These are phyloP conservation scores for Hypomecis atomaria DNA, from an alignment of 2,888 invertebrate genomes.

Conservation along the genomic window DNA sequence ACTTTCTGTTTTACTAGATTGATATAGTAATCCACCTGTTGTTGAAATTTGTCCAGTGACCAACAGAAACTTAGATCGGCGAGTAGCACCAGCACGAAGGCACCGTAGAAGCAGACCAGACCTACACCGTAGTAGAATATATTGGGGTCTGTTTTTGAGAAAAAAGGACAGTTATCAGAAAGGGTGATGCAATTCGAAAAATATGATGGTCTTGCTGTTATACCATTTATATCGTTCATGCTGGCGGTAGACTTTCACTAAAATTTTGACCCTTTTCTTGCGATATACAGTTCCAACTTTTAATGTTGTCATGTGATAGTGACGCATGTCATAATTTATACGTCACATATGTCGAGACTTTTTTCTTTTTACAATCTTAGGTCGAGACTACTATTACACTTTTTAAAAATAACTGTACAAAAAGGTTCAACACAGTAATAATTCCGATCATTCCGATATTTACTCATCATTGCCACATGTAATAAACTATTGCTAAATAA, in stretches of 20 bases:
- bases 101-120: slow-evolving; percentile 58
- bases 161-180: slow-evolving; percentile 65
- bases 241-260: slow-evolving; percentile 17
- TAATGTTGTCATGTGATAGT: slow-evolving; percentile 60
- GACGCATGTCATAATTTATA: slow-evolving; percentile 31
- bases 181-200: slow-evolving; percentile 72
- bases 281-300: slow-evolving; percentile 18
- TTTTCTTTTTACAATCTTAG: too few species aligned
- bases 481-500: too few species aligned
- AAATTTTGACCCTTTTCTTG: slow-evolving; percentile 12
- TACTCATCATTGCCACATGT: too few species aligned
- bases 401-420: not conserved
- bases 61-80: slow-evolving; percentile 69
- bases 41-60: slow-evolving; percentile 63
- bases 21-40: slow-evolving; percentile 62
- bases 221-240: slow-evolving; percentile 44
- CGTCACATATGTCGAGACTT: not conserved
- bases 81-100: slow-evolving; percentile 60
- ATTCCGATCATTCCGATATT: too few species aligned
- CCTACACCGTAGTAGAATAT: slow-evolving; percentile 64
- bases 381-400: too few species aligned
- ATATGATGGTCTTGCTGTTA: slow-evolving; percentile 47
- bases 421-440: not conserved
- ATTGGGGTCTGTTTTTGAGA: slow-evolving; percentile 59
- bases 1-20: slow-evolving; percentile 65